phyloP scores from a whole-genome alignment of 2,888 invertebrate genomes.

The Dicranocentrus wangi region DNA sequence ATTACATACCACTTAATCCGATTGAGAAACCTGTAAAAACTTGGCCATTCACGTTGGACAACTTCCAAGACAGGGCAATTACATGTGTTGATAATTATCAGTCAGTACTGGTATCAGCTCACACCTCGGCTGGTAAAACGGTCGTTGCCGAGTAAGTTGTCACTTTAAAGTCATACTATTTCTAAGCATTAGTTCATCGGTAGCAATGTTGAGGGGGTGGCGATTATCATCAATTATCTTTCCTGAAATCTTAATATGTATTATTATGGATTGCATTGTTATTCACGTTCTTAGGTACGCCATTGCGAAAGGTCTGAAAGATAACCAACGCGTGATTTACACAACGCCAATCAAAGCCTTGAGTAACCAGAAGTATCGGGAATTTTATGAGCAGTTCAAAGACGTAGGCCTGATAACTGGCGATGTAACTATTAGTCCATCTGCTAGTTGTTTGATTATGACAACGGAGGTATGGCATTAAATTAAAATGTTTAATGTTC shows the following conservation, averaged over 20 bases:
- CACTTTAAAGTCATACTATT: neutral
- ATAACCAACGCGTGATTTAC: slow-evolving; percentile 98
- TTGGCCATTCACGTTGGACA: slow-evolving; percentile 95
- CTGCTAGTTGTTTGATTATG: slow-evolving; percentile 98
- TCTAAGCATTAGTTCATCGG: neutral
- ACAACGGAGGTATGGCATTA: slow-evolving; percentile 88
- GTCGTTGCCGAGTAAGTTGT: slow-evolving; percentile 92
- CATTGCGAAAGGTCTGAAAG: slow-evolving; percentile 92
- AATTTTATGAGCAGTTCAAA: slow-evolving; percentile 96
- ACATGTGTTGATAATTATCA: slow-evolving; percentile 97
- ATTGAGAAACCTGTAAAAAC: slow-evolving; percentile 84
- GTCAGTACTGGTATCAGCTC: slow-evolving; percentile 98
- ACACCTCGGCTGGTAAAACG: slow-evolving; percentile 99
- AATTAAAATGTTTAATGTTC: no score
- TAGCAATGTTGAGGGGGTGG: no score
- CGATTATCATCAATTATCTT: no score
- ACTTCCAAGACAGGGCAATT: slow-evolving; percentile 98
- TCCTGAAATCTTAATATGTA: no score
- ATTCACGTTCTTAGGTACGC: slow-evolving; percentile 87
- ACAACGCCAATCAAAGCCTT: slow-evolving; percentile 99
- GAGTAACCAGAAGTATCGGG: slow-evolving; percentile 99
- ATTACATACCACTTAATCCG: slow-evolving; percentile 79
- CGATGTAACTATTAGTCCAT: slow-evolving; percentile 99
- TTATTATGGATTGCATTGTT: no score
- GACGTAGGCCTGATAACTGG: slow-evolving; percentile 99